Percentiles rank a stretch among this genome's conserved stretches.
Conservation (phyloP, 1,140 invertebrate genomes). For the Euwallacea similis region DNA sequence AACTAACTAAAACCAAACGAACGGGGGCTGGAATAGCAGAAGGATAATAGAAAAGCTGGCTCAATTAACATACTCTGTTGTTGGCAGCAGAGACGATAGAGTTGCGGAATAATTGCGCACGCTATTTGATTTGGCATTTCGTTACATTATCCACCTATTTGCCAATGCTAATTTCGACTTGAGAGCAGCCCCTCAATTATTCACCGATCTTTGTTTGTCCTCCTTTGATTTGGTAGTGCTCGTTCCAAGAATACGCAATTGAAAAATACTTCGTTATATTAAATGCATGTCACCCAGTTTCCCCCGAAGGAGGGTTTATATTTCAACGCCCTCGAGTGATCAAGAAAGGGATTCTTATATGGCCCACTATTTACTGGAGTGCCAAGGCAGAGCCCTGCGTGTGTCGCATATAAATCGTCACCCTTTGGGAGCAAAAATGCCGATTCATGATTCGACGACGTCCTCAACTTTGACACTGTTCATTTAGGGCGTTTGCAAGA, state of each 20-base stretch:
- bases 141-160: slow-evolving; percentile 4
- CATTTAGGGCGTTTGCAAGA: neutral
- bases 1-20: neutral
- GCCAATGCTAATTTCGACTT: neutral
- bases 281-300: slow-evolving; percentile 9
- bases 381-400: slow-evolving; percentile 14
- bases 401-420: slow-evolving; percentile 19
- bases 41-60: slow-evolving; percentile 5
- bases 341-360: slow-evolving; percentile 15
- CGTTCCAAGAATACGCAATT: too few relatives aligned
- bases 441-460: slow-evolving; percentile 10
- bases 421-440: slow-evolving; percentile 7
- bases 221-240: neutral
- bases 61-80: slow-evolving; percentile 5
- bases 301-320: slow-evolving; percentile 24
- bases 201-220: slow-evolving; percentile 3
- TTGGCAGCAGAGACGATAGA: neutral
- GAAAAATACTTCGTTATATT: slow-evolving; percentile 1
- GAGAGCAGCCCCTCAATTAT: neutral
- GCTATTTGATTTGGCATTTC: slow-evolving; percentile 5
- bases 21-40: neutral
- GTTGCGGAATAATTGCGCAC: slow-evolving; percentile 3
- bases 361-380: slow-evolving; percentile 22
- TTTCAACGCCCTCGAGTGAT: slow-evolving; percentile 17
- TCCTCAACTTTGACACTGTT: slow-evolving; percentile 3